Evolutionary conservation across 2,113 vertebrate genomes (phyloP).

Genomic region (Psilopogon haemacephalus): DNA sequence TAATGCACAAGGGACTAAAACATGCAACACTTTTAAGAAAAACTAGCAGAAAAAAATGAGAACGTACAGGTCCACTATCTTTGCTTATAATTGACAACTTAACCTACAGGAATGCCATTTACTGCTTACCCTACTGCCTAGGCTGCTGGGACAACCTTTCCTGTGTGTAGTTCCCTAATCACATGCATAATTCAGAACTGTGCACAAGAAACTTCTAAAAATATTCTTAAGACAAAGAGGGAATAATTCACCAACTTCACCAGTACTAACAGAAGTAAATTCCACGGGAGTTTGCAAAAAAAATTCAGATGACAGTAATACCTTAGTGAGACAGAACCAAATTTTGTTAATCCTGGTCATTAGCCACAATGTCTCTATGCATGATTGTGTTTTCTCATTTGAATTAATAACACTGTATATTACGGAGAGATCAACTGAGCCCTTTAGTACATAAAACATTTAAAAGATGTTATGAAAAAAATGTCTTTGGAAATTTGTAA

Average conservation of each 20-base stretch:
- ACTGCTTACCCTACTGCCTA: neutral
- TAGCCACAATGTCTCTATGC: conserved; percentile 49
- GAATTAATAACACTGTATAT: conserved; percentile 43
- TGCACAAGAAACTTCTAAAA: neutral
- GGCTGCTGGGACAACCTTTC: neutral
- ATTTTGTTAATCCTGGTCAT: conserved; percentile 48
- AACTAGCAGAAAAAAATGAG: neutral
- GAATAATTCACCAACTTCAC: neutral
- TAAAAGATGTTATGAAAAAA: conserved; percentile 40
- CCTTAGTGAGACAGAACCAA: conserved; percentile 10
- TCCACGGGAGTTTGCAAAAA: conserved; percentile 37
- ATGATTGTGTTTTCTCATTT: conserved; percentile 31
- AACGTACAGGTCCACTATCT: neutral
- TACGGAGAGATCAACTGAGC: neutral
- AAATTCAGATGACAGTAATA: conserved; percentile 47
- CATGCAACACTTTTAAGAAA: neutral
- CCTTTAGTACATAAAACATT: conserved; percentile 18
- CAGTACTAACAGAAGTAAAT: neutral
- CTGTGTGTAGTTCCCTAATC: neutral
- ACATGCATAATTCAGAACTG: neutral
- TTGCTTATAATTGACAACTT: neutral
- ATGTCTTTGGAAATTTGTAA: conserved; percentile 17
- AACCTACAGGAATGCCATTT: neutral
- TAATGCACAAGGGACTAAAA: neutral
- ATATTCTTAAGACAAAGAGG: neutral